Conservation (phyloP, 2,888 invertebrate genomes). For the Gari tellinella region DNA sequence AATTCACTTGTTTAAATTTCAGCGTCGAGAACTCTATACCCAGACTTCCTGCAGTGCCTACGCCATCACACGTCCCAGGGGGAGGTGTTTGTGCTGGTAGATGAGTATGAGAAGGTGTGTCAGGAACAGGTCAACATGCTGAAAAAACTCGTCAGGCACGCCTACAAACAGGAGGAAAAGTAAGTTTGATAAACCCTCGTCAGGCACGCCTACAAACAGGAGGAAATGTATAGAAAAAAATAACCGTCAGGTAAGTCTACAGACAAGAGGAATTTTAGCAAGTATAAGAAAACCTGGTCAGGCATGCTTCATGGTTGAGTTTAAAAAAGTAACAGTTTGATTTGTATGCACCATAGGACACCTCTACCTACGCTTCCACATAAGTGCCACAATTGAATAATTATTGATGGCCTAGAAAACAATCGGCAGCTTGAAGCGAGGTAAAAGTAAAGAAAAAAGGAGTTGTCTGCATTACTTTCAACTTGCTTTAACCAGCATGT, state of each 20-base stretch:
- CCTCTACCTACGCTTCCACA: no score
- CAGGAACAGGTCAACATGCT: constrained; percentile 87
- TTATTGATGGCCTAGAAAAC: no score
- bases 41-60: constrained; percentile 70
- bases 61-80: constrained; percentile 72
- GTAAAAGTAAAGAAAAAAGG: no score
- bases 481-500: no score
- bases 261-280: no score
- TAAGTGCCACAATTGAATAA: no score
- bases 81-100: constrained; percentile 87
- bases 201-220: constrained; percentile 72
- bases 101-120: constrained; percentile 88
- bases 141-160: constrained; percentile 84
- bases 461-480: no score
- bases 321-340: no score
- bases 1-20: constrained; percentile 20
- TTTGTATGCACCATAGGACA: no score
- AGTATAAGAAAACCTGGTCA: no score
- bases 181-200: constrained; percentile 76
- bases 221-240: constrained; percentile 71
- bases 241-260: constrained; percentile 79
- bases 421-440: no score
- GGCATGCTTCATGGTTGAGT: no score
- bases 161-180: constrained; percentile 74
- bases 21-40: constrained; percentile 75